Evolutionary conservation across 2,797 vertebrate species (phyloP), one percentile per base, ranked within the genome.

Genomic region (Danio choprae): DNA sequence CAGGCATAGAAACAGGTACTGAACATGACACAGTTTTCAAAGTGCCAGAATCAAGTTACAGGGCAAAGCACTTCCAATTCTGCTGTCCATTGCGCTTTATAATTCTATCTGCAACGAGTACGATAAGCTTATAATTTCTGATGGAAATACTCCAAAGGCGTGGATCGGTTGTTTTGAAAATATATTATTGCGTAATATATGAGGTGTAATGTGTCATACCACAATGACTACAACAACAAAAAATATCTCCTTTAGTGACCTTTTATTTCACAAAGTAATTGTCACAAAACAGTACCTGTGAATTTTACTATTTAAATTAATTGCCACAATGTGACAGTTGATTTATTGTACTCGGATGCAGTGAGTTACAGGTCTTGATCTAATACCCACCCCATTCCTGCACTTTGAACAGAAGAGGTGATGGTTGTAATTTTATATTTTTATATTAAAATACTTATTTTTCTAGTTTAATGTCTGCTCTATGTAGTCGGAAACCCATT

Each of bases 1-100:
- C 92, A 91, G 94, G 93, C 92, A 90, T 95, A 94, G 95, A 94
- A 86, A 93, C 94, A 95, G 95, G 93, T 95, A 94, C 75, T 73
- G 59, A 81, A 79, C 71, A 51, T 51, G 73, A 76, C 62, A 72
- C 50, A 41, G 40, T 58, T 4, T 12, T 46, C 11, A 44, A 13
- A 36, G 16, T 4, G 1, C 5, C 48, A 65, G n/a, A 55, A 43
- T 55, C 18, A n/a, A 11, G 10, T 20, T 29, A 2, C 15, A n/a
- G 20, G 48, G 2, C 9, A 55, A 22, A 41, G 29, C 13, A 7
- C 11, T 48, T 13, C n/a, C 56, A 48, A 29, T 41, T 5, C 29
- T 51, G 43, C 46, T 40, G 51, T 62, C 18, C 44, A 11, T 46
- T 59, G 5, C 18, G 1, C 0, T 1, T n/a, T 13, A 74, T 4